These are phyloP conservation scores for Coccyzus lansbergi DNA, from an alignment of 2,797 vertebrate species.

Conservation along the genomic window DNA sequence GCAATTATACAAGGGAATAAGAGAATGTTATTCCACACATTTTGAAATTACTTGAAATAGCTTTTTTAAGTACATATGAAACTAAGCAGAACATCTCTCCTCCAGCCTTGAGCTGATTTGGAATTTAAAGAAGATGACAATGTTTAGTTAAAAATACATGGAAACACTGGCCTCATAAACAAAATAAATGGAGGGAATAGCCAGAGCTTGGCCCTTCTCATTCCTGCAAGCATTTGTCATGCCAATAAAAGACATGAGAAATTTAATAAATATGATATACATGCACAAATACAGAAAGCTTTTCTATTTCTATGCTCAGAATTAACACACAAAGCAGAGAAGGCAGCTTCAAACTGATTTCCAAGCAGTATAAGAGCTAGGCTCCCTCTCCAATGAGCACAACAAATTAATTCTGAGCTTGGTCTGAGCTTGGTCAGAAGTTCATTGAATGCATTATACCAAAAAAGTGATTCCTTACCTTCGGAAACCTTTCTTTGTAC, in stretches of 20 bases:
- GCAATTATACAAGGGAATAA: neutral
- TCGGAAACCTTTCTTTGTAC: slow-evolving; percentile 98
- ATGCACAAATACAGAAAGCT: neutral
- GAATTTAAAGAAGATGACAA: neutral
- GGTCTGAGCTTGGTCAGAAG: neutral
- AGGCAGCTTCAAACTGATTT: neutral
- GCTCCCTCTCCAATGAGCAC: neutral
- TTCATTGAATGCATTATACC: neutral
- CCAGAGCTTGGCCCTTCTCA: neutral
- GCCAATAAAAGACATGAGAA: neutral
- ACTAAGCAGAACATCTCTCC: neutral
- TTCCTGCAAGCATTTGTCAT: neutral
- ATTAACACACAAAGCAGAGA: neutral
- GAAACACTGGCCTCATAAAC: neutral
- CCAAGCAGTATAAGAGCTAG: neutral
- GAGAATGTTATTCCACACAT: neutral
- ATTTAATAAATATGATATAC: neutral
- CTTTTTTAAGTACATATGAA: neutral
- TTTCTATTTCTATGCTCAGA: neutral
- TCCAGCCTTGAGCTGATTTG: neutral
- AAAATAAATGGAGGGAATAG: neutral
- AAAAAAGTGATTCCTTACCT: slow-evolving; percentile 81
- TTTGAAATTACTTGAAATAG: neutral
- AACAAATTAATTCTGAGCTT: neutral
- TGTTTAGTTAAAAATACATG: neutral